These are phyloP conservation scores for Bos javanicus DNA, from an alignment of 2,113 vertebrate genomes.

Conservation along the genomic window DNA sequence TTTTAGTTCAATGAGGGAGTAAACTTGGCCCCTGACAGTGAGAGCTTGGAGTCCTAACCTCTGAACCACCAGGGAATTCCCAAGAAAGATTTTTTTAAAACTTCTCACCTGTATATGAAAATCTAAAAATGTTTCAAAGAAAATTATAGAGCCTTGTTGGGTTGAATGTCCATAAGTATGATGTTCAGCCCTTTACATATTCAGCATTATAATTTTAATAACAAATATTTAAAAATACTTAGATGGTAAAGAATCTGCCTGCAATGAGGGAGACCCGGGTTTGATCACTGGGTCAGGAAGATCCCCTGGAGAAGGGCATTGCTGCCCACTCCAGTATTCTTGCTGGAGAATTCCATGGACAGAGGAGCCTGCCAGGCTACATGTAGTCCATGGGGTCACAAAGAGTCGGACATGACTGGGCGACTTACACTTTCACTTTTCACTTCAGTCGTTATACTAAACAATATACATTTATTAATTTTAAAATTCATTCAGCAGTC, in stretches of 20 bases:
- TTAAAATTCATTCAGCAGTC: not conserved
- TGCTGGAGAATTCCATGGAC: not conserved
- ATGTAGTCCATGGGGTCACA: not conserved
- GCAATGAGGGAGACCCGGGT: not conserved
- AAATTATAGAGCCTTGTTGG: not conserved
- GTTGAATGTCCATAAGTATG: not conserved
- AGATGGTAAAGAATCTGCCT: not conserved
- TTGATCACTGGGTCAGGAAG: not conserved
- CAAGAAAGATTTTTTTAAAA: not conserved
- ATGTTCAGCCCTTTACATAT: not conserved
- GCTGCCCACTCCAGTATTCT: not conserved
- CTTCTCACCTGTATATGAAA: not conserved
- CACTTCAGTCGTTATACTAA: not conserved
- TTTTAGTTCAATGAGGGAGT: not conserved
- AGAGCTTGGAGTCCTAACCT: not conserved
- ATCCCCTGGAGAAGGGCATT: not conserved
- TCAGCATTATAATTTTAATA: not conserved
- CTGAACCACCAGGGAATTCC: not conserved
- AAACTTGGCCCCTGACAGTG: not conserved
- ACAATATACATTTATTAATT: not conserved
- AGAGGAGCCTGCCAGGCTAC: not conserved
- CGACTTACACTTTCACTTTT: not conserved
- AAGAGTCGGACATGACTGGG: rapidly evolving
- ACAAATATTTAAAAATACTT: not conserved
- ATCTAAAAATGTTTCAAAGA: not conserved